Evolutionary conservation across 2,888 invertebrate species (phyloP).

Genomic region (Drosophila gaucha): DNA sequence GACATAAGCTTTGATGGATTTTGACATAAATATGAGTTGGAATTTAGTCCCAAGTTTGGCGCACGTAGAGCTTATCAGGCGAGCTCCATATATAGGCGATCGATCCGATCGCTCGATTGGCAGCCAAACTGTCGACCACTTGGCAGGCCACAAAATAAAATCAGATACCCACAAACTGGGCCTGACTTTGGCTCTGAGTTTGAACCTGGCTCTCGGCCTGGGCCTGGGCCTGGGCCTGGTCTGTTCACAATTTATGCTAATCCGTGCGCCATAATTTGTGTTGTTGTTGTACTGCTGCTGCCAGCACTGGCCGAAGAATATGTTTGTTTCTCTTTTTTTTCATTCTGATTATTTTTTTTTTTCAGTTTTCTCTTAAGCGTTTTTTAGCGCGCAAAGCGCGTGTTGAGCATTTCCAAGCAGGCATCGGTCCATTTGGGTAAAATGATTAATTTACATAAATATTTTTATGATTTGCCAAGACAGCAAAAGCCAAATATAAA

Average conservation of each 20-base stretch:
- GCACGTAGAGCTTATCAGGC: constrained; percentile 65
- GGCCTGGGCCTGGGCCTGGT: constrained; percentile 20
- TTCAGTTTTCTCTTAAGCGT: constrained; percentile 11
- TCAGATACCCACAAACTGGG: constrained; percentile 26
- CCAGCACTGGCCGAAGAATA: constrained; percentile 43
- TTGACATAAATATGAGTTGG: constrained; percentile 79
- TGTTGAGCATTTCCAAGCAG: constrained; percentile 76
- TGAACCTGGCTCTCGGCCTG: constrained; percentile 5
- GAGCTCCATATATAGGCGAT: constrained; percentile 53
- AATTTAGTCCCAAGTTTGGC: constrained; percentile 74
- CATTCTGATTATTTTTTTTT: constrained; percentile 6
- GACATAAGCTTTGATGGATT: constrained; percentile 80
- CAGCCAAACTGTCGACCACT: constrained; percentile 64
- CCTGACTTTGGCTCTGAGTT: background rate
- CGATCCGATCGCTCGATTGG: constrained; percentile 41
- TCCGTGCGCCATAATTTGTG: constrained; percentile 77
- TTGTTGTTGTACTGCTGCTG: constrained; percentile 38
- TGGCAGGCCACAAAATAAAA: constrained; percentile 69
- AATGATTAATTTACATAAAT: constrained; percentile 81
- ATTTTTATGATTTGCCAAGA: constrained; percentile 79
- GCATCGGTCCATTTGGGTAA: constrained; percentile 76
- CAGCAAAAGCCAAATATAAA: constrained; percentile 34
- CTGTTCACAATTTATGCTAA: constrained; percentile 75
- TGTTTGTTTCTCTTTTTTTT: constrained; percentile 16
- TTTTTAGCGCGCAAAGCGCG: constrained; percentile 67